Evolutionary conservation across 2,888 invertebrate genomes (phyloP).

Genomic region (Agrilus biguttatus): DNA sequence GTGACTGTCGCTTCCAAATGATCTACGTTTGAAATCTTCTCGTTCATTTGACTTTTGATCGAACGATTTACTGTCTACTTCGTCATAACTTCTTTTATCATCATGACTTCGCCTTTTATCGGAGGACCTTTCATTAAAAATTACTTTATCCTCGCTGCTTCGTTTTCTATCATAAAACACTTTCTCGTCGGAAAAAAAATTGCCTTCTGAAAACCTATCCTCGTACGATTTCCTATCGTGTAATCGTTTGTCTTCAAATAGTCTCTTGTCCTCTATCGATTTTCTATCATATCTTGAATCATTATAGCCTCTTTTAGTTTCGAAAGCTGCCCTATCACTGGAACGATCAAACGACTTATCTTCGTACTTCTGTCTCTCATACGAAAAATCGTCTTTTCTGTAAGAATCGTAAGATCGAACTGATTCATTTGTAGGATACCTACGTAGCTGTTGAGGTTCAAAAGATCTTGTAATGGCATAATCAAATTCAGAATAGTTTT

Average conservation of each 20-base stretch:
- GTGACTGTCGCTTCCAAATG: no score
- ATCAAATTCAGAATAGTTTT: slow-evolving; percentile 26
- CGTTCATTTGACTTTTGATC: not conserved
- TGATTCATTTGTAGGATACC: slow-evolving; percentile 7
- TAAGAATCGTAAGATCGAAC: no score
- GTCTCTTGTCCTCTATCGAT: slow-evolving; percentile 18
- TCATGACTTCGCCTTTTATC: slow-evolving; percentile 1
- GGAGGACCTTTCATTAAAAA: slow-evolving; percentile 3
- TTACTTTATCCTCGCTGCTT: slow-evolving; percentile 1
- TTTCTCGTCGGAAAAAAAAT: slow-evolving; percentile 16
- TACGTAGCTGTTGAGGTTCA: slow-evolving; percentile 11
- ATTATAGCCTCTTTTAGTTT: not conserved
- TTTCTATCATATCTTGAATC: slow-evolving; percentile 13
- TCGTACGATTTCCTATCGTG: slow-evolving; percentile 19
- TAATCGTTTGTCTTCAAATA: slow-evolving; percentile 5
- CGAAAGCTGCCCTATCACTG: not conserved
- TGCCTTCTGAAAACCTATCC: slow-evolving; percentile 19
- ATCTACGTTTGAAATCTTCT: not conserved
- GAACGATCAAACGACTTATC: not conserved
- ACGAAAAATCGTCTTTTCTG: no score
- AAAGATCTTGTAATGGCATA: slow-evolving; percentile 15
- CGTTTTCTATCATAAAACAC: slow-evolving; percentile 1
- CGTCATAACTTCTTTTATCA: not conserved
- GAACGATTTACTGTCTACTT: not conserved
- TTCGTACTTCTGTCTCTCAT: slow-evolving; percentile 4